Evolutionary conservation across 1,140 invertebrate species (phyloP), one percentile per base, ranked within the genome.

Genomic region (Meloidogyne chitwoodi): DNA sequence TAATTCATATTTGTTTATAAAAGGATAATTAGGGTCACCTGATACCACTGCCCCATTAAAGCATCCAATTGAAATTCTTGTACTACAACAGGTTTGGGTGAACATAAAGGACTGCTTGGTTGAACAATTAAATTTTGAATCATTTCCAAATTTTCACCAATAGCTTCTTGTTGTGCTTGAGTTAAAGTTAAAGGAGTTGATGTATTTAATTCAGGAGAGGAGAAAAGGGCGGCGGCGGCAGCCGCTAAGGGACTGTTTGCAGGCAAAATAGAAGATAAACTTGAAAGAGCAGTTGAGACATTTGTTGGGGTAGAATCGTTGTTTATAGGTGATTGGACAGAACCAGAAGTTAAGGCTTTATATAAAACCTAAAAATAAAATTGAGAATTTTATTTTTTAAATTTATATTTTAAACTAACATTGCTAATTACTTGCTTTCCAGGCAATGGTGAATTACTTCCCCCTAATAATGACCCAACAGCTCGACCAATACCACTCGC

Each of bases 1-100:
- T n/a, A n/a, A n/a, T n/a, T n/a, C n/a, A n/a, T n/a, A 61, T 22
- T 24, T 16, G 8, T 71, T 22, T 10, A 6, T 38, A 8, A 38
- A 38, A 38, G 4, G 10, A 38, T 38, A 38, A 10, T n/a, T n/a
- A n/a, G n/a, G n/a, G 3, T 38, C 24, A 80, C 79, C 80, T 85
- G 84, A 72, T 85, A 86, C 84, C 84, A 85, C 71, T 85, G 84
- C 38, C 84, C 85, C 84, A 87, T 87, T 61, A 86, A 87, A 26
- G 83, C 79, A 61, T 86, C 82, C 14, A 86, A 38, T 31, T 85
- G 81, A 67, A 86, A 85, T 14, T 83, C 80, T 16, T 31, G 66
- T 38, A 86, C 83, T 11, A 85, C 83, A 14, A 74, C 77, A 44
- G 85, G 85, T 65, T 86, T 86, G 1, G 83, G 83, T 27, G 84